A percentile compares a stretch with the other conserved stretches of the same genome.
Conservation (phyloP, 2,113 vertebrate species). For the Talpa occidentalis region DNA sequence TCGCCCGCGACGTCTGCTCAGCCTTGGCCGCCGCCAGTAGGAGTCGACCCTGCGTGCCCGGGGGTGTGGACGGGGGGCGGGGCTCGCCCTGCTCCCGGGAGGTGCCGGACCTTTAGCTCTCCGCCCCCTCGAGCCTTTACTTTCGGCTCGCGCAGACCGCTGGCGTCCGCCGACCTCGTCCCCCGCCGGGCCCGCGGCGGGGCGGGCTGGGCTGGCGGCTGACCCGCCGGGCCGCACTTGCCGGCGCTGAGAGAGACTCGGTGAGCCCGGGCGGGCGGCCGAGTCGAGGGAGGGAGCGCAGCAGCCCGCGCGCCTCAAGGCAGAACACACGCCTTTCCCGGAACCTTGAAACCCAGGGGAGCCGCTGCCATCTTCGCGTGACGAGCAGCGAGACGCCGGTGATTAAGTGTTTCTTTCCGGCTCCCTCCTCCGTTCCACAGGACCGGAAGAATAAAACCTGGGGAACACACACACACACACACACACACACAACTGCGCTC, state of each 20-base stretch:
- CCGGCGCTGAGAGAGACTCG: not conserved
- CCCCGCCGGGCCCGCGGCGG: not conserved
- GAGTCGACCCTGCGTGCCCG: not conserved
- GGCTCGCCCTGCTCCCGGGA: not conserved
- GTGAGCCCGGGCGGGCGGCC: not conserved
- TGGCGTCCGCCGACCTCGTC: not conserved
- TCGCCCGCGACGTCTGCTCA: not conserved
- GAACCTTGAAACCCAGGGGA: constrained; percentile 80
- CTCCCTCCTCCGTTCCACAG: constrained; percentile 69
- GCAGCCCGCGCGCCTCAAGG: constrained; percentile 59
- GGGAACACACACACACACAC: not conserved
- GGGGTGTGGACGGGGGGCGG: not conserved
- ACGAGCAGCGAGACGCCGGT: constrained; percentile 76
- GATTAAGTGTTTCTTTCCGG: constrained; percentile 81
- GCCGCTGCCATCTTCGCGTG: constrained; percentile 79
- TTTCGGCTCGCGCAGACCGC: not conserved
- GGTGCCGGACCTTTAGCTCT: not conserved
- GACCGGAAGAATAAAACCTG: constrained; percentile 49
- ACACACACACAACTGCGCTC: not conserved
- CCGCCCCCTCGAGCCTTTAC: not conserved
- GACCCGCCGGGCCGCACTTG: not conserved
- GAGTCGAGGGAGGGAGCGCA: constrained; percentile 46
- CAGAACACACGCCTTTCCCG: constrained; percentile 78
- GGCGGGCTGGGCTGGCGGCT: not conserved
- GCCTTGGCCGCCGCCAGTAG: not conserved